Evolutionary conservation across 2,888 invertebrate species (phyloP).

Genomic region (Lasioglossum morio): DNA sequence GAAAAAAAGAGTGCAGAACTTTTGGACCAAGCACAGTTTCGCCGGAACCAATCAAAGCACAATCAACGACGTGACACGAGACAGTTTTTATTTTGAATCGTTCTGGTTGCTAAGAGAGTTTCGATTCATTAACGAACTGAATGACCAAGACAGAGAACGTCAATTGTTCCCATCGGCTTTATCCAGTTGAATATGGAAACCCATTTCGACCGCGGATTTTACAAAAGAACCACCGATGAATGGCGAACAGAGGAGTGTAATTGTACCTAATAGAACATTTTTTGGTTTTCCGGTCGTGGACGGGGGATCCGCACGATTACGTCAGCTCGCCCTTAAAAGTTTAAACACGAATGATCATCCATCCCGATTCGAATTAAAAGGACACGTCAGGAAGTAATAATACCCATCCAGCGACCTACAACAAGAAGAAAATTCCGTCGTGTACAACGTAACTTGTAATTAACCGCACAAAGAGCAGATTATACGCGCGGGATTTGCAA

Average conservation of each 20-base stretch:
- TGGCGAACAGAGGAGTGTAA: conserved; percentile 18
- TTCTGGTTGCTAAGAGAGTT: background rate
- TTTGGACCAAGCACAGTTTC: background rate
- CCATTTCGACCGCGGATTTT: conserved; percentile 11
- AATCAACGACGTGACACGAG: background rate
- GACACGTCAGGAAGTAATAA: conserved; percentile 1
- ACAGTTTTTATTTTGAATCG: background rate
- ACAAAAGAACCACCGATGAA: conserved; percentile 40
- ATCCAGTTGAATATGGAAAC: conserved; percentile 35
- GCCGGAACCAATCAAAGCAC: background rate
- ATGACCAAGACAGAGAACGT: background rate
- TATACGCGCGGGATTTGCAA: conserved; percentile 6
- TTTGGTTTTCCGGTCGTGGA: conserved; percentile 4
- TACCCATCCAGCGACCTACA: background rate
- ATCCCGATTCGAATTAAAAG: conserved; percentile 12
- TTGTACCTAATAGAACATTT: conserved; percentile 31
- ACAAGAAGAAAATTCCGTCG: background rate
- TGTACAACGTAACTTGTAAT: conserved; percentile 11
- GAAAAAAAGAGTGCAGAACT: background rate
- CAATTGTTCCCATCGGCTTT: conserved; percentile 2
- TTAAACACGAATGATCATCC: conserved; percentile 10
- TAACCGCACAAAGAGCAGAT: conserved; percentile 16
- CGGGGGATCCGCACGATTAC: background rate
- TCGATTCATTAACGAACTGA: conserved; percentile 11
- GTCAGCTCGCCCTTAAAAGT: background rate